These are phyloP conservation scores for Loripinus fragilis DNA, from an alignment of 2,888 invertebrate genomes.

Conservation along the genomic window DNA sequence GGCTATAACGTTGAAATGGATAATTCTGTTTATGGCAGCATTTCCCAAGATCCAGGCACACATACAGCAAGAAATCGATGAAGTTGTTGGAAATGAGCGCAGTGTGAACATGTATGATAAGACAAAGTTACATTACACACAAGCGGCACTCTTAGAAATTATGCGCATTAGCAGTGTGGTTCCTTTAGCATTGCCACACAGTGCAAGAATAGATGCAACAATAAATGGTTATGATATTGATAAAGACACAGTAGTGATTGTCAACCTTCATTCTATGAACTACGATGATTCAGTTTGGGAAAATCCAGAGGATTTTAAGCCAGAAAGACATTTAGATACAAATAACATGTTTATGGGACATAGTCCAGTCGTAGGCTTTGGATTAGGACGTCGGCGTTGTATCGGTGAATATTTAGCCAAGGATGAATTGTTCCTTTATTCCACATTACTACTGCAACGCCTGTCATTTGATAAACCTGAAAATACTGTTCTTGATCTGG, in stretches of 20 bases:
- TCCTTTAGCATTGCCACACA: not conserved
- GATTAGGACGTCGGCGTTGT: not conserved
- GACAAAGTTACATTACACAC: not conserved
- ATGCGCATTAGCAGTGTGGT: not conserved
- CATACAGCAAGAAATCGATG: not conserved
- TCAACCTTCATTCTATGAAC: not conserved
- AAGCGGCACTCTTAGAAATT: not conserved
- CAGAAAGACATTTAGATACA: not conserved
- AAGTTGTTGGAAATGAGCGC: not conserved
- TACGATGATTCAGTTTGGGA: not conserved
- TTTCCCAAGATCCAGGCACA: not conserved
- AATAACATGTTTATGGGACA: not conserved
- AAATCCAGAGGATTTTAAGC: not conserved
- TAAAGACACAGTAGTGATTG: not conserved
- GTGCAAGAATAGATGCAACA: not conserved
- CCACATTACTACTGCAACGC: too few species aligned
- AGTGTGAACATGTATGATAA: not conserved
- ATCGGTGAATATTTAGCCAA: not conserved
- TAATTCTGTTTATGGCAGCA: not conserved
- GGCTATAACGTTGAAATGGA: not conserved
- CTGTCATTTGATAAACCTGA: too few species aligned
- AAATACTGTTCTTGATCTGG: too few species aligned
- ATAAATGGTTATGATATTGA: not conserved
- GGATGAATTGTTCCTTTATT: not conserved
- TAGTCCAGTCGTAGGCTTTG: constrained; percentile 1